Conservation (phyloP, 2,797 vertebrate species). For the Phoeniculus purpureus region DNA sequence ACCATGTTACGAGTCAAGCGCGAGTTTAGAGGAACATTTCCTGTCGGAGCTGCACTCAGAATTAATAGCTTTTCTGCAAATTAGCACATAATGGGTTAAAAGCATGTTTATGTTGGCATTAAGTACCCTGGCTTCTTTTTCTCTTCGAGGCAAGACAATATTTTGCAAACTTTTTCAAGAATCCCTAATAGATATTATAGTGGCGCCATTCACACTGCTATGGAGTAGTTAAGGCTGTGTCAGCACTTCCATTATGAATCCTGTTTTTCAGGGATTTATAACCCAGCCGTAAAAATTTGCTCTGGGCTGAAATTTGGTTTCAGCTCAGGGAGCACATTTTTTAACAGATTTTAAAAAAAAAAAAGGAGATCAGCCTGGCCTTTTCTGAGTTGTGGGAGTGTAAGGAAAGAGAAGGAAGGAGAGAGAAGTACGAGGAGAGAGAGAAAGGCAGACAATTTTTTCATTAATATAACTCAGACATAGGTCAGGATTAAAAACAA, state of each 20-base stretch:
- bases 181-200: constrained; percentile 79
- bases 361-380: constrained; percentile 34
- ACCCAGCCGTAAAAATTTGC: constrained; percentile 79
- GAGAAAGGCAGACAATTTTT: constrained; percentile 25
- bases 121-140: constrained; percentile 70
- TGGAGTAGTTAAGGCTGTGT: constrained; percentile 75
- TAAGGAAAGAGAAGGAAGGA: not conserved
- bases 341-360: constrained; percentile 64
- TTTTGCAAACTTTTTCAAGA: constrained; percentile 79
- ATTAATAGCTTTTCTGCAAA: constrained; percentile 80
- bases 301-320: constrained; percentile 80
- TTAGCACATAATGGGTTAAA: constrained; percentile 83
- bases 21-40: constrained; percentile 78
- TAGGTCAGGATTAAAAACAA: not conserved
- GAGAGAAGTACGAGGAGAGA: not conserved
- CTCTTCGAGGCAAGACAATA: constrained; percentile 74
- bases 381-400: constrained; percentile 54
- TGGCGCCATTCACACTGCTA: constrained; percentile 78
- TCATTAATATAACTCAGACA: not conserved
- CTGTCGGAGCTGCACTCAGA: constrained; percentile 62
- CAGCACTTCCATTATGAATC: constrained; percentile 80
- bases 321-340: constrained; percentile 75
- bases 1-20: constrained; percentile 74
- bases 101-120: constrained; percentile 82
- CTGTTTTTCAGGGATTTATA: constrained; percentile 80